Percentiles rank a stretch among this genome's conserved stretches.
These are phyloP conservation scores for Acanthaster planci DNA, from an alignment of 35 echinoderm and acorn worm species.

Conservation along the genomic window DNA sequence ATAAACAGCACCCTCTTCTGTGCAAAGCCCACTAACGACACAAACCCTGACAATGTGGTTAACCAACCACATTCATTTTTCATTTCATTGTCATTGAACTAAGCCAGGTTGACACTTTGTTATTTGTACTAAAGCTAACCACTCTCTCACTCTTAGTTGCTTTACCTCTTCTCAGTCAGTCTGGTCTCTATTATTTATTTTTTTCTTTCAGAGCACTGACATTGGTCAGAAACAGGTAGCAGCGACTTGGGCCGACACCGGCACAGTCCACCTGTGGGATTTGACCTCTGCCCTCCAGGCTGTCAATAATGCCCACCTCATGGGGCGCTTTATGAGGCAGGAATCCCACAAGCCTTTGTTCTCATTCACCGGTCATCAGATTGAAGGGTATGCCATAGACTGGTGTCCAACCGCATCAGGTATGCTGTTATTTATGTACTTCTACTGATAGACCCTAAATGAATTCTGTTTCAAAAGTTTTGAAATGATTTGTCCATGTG, in stretches of 20 bases:
- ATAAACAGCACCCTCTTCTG: no score
- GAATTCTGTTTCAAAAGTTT: no score
- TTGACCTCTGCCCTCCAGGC: constrained; percentile 54
- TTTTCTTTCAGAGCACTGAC: constrained; percentile 49
- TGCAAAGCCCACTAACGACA: no score
- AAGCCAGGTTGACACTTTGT: no score
- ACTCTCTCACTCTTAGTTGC: no score
- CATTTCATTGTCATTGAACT: no score
- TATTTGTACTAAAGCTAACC: no score
- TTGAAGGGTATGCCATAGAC: constrained; percentile 90
- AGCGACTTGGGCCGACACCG: constrained; percentile 87
- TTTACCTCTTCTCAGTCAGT: no score
- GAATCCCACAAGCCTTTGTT: constrained; percentile 54
- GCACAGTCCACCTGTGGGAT: constrained; percentile 84
- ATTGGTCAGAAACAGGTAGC: constrained; percentile 72
- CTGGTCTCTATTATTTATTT: background rate
- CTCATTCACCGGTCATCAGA: constrained; percentile 87
- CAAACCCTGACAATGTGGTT: no score
- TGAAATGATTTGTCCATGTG: no score
- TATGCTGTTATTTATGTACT: constrained; percentile 35
- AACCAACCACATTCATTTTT: no score
- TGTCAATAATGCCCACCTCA: constrained; percentile 52
- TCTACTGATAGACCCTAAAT: no score
- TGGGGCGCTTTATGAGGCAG: constrained; percentile 54
- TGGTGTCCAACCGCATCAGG: constrained; percentile 79